These are phyloP conservation scores for Drosophila falleni DNA, from an alignment of 2,888 invertebrate genomes.

Conservation along the genomic window DNA sequence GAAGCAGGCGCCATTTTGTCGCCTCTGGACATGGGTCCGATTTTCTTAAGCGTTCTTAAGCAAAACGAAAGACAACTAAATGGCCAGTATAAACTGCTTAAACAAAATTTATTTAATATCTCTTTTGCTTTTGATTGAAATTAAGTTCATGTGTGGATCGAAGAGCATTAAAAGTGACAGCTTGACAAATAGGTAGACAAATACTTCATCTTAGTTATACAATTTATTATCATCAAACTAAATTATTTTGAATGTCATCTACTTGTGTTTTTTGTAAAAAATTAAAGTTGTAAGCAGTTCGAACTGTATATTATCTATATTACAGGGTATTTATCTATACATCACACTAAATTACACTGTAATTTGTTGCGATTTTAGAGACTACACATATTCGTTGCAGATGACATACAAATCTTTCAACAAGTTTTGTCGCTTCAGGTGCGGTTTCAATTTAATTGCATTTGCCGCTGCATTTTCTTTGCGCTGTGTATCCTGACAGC, in stretches of 20 bases:
- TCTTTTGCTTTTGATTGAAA: constrained; percentile 21
- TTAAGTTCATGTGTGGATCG: constrained; percentile 7
- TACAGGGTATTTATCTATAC: not conserved
- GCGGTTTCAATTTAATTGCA: constrained; percentile 72
- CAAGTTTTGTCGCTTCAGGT: constrained; percentile 39
- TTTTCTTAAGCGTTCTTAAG: constrained; percentile 28
- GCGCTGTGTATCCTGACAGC: constrained; percentile 8
- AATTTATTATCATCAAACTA: not conserved
- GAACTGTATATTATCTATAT: not conserved
- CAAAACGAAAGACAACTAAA: constrained; percentile 24
- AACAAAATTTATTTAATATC: constrained; percentile 24
- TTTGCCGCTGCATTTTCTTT: constrained; percentile 49
- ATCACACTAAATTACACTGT: not conserved
- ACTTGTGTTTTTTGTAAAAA: no score
- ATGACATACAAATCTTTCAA: constrained; percentile 31
- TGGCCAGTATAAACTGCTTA: constrained; percentile 33
- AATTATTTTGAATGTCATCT: no score
- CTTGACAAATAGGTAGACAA: constrained; percentile 5
- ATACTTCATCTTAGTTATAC: not conserved
- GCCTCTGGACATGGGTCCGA: constrained; percentile 45
- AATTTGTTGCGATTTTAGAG: not conserved
- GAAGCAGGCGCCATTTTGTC: constrained; percentile 52
- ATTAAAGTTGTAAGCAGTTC: no score
- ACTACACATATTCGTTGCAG: constrained; percentile 17
- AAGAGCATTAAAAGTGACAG: constrained; percentile 1